Base-by-base conservation (phyloP, 1,140 invertebrate genomes). In the Andricus grossulariae region DNA sequence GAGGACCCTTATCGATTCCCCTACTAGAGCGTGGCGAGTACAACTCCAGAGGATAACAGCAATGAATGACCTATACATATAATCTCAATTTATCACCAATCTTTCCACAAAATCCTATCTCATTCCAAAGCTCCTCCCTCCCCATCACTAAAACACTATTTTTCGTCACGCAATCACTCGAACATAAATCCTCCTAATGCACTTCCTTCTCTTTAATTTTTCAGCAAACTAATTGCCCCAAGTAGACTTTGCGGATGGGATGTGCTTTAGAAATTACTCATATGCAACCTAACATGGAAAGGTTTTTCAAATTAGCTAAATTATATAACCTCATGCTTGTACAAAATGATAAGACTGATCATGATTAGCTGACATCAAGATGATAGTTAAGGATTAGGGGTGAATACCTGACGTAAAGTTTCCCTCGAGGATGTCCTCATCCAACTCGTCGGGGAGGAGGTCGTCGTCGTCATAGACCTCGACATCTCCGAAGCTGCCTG, bases 371-470 rank as follows among this genome's bases (percentile, higher is more conserved):
- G 39, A 10, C 10, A 32, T 45, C 10, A 7, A 45, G 39, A 55
- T 55, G 25, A 60, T 32, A 32, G 21, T 15, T 15, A 32, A 60
- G 52, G 52, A 39, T 6, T 12, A 6, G 10, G 5, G 5, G n/a
- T 4, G 45, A 19, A 45, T 85, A 92, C 90, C 90, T 86, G 86
- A 85, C 54, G 90, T 90, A 74, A 82, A 81, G 80, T 90, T 91
- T 75, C 77, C 75, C 55, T 90, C 87, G 78, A 85, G 16, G 72
- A 89, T 88, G 25, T 90, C 89, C 71, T 90, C 87, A 50, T 85
- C 85, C 55, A 83, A 77, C 16, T 87, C 84, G 25, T 86, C 82
- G 1, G 76, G 74, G 74, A 79, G 57, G 5, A 76, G 51, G 50
- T 87, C 85, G 75, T 87, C 84, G 73, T 85, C 85, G 72, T 85